Evolutionary conservation across 2,888 invertebrate species (phyloP), one percentile per base, ranked within the genome.

Genomic region (Lasioglossum oenotherae): DNA sequence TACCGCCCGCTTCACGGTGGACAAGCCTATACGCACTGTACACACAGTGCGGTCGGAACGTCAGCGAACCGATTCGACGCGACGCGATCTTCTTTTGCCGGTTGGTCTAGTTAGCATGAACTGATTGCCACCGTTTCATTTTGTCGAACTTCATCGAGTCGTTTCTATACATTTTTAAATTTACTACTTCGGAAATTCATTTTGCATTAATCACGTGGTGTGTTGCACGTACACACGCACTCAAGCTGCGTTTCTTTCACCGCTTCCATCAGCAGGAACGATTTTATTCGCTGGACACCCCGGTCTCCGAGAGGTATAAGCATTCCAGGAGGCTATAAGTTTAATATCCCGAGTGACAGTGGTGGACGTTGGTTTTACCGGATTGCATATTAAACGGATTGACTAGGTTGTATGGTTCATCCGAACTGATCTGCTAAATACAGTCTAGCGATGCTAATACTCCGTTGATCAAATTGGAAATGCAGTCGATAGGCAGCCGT

Each of bases 371-470:
- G 27, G 14, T 27, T 60, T 6, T 27, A 60, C 27, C 27, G 10
- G 27, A 27, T 60, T 16, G 14, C 27, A 60, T 27, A 27, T 60
- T 60, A 27, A 60, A 16, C n/a, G 27, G 2, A 60, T 60, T 16
- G 2, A 85, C 78, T 74, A 85, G 85, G 74, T 79, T 75, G 23
- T n/a, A 16, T 27, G 41, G 14, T 49, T 60, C 60, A 14, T 5
- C 4, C 0, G 27, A 64, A 4, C 60, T 64, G 16, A 64, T 64
- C 27, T 12, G 6, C 16, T 64, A 31, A 64, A 31, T 31, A 14
- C 27, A 53, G 49, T 49, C 27, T 4, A 12, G 53, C 53, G 53
- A 53, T 2, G 10, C 23, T 53, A 23, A 53, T 53, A n/a, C 8
- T 0, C 23, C 53, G 53, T 53, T 53, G 53, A 53, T 53, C 23